phyloP scores from a whole-genome alignment of 2,797 vertebrate genomes.

The Poeciliopsis infans region DNA sequence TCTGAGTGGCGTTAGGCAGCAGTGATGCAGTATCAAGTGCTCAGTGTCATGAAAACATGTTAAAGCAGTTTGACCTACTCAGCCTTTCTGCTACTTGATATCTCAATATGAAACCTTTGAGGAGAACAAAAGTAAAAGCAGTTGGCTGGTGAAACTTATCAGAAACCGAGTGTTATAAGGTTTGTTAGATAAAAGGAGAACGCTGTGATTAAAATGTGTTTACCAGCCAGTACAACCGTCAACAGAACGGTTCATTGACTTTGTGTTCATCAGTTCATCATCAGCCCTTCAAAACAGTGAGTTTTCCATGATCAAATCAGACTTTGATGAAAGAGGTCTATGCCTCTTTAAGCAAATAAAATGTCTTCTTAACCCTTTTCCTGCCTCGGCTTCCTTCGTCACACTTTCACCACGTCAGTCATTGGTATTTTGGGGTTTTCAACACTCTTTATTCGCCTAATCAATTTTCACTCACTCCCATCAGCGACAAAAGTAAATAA shows the following conservation, averaged over 20 bases:
- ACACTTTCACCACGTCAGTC: slow-evolving; percentile 35
- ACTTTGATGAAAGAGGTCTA: slow-evolving; percentile 32
- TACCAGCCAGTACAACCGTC: not conserved
- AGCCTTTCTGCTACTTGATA: slow-evolving; percentile 37
- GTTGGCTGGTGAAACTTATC: not conserved
- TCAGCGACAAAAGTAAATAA: slow-evolving; percentile 29
- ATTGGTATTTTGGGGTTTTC: slow-evolving; percentile 39
- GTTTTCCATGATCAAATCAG: slow-evolving; percentile 24
- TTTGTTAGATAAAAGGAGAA: slow-evolving; percentile 2
- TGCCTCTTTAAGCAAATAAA: slow-evolving; percentile 18
- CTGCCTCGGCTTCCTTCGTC: slow-evolving; percentile 31
- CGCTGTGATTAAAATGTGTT: not conserved
- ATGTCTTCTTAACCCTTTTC: slow-evolving; percentile 10
- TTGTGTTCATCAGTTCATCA: slow-evolving; percentile 30
- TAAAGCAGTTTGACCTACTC: slow-evolving; percentile 34
- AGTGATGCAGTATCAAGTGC: slow-evolving; percentile 28
- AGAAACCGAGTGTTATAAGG: not conserved
- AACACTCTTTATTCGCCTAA: slow-evolving; percentile 29
- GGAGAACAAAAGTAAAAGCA: slow-evolving; percentile 1
- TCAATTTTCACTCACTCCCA: slow-evolving; percentile 17
- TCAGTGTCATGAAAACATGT: slow-evolving; percentile 34
- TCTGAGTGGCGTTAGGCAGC: slow-evolving; percentile 16
- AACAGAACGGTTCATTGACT: slow-evolving; percentile 6
- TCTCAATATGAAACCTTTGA: slow-evolving; percentile 14
- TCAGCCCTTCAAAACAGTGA: slow-evolving; percentile 18